Evolutionary conservation across 2,113 vertebrate genomes (phyloP), one percentile per base, ranked within the genome.

Genomic region (Ranitomeya variabilis): DNA sequence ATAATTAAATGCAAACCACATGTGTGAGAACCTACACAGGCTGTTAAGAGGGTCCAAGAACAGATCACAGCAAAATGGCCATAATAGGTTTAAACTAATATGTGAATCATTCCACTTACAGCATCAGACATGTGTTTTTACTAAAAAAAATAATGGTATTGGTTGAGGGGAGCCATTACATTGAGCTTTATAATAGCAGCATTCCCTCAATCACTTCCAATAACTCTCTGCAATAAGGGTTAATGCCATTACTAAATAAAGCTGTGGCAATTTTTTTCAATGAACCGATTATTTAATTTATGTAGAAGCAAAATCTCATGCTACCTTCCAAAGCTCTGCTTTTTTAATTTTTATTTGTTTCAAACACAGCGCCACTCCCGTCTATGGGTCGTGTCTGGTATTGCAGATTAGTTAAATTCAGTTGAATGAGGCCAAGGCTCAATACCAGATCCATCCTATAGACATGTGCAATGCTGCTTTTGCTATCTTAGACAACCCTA

Each of bases 1-100:
- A 71, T 69, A 87, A 87, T 80, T 69, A 71, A 37, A 87, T 87
- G 64, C 52, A 81, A 80, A 80, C 76, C 76, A 80, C 51, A 57
- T 87, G 86, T 59, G 21, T 76, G 73, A 52, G 23, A 67, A 59
- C 69, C 67, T 54, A 71, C 67, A 23, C 11, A 26, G n/a, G 15
- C 64, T 54, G 37, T 60, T 14, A 23, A 31, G 21, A 71, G n/a
- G 54, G 64, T 13, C 79, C 55, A 62, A 54, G 37, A 83, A 71
- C 59, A 55, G 64, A 69, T 83, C 80, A 66, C 11, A 21, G 31
- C 45, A 67, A 80, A 57, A 57, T 54, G n/a, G 78, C 79, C 23
- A 6, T 18, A 81, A 81, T 80, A 80, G 54, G 78, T 57, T 80
- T 80, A 80, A 80, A 59, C 57, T 31, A 62, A 31, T 81, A 60